Evolutionary conservation across 2,888 invertebrate genomes (phyloP).

Genomic region (Caenorhabditis zanzibari): DNA sequence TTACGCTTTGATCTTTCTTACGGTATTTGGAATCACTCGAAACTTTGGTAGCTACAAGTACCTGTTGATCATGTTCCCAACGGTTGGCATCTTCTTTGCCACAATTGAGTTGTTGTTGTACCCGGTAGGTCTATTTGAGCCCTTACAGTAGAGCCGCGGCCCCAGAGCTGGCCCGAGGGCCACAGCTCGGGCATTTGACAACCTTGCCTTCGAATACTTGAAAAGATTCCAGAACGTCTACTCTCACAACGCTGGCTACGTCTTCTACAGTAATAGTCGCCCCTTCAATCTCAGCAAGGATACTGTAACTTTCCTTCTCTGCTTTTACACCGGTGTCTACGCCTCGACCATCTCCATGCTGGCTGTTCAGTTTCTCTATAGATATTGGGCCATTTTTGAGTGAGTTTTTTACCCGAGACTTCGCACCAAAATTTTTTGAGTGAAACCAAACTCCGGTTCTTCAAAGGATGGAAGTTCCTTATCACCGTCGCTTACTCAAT

Average conservation of each 20-base stretch:
- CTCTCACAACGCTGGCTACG: slow-evolving; percentile 20
- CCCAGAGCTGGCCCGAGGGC: no score
- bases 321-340: not conserved
- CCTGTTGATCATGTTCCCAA: slow-evolving; percentile 21
- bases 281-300: not conserved
- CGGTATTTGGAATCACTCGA: slow-evolving; percentile 8
- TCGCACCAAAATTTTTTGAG: not conserved
- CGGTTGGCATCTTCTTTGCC: slow-evolving; percentile 27
- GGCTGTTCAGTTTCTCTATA: not conserved
- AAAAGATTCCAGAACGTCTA: slow-evolving; percentile 18
- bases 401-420: not conserved
- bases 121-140: not conserved
- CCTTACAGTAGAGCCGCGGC: no score
- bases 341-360: slow-evolving; percentile 18
- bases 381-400: not conserved
- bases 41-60: slow-evolving; percentile 32
- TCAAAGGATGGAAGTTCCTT: slow-evolving; percentile 15
- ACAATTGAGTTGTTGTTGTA: not conserved
- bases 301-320: not conserved
- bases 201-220: no score
- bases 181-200: no score
- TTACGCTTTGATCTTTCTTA: slow-evolving; percentile 26
- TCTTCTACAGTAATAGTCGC: slow-evolving; percentile 16
- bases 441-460: not conserved
- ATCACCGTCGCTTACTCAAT: not conserved